Evolutionary conservation across 2,888 invertebrate genomes (phyloP).

Genomic region (Stenurella melanura): DNA sequence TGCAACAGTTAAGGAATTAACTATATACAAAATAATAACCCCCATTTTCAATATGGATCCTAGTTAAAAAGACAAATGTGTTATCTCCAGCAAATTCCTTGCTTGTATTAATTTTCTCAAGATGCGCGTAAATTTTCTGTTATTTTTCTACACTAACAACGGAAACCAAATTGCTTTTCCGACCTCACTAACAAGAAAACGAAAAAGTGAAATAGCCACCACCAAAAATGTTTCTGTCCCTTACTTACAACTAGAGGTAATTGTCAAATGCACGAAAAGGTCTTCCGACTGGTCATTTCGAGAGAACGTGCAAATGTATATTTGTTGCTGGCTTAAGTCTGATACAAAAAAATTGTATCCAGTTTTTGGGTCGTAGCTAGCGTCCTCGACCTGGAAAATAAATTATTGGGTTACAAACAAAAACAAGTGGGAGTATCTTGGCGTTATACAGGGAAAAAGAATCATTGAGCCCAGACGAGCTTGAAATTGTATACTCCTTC

Average conservation of each 20-base stretch:
- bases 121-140: too few species aligned
- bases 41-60: too few species aligned
- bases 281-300: conserved; percentile 22
- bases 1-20: too few species aligned
- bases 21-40: too few species aligned
- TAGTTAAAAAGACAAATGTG: too few species aligned
- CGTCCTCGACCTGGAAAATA: conserved; percentile 65
- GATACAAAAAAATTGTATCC: conserved; percentile 71
- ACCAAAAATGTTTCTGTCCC: conserved; percentile 46
- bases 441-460: too few species aligned
- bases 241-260: conserved; percentile 43
- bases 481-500: background rate
- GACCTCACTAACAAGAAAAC: conserved; percentile 6
- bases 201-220: conserved; percentile 44
- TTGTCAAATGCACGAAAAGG: conserved; percentile 24
- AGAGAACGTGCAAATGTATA: conserved; percentile 65
- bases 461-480: too few species aligned
- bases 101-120: too few species aligned
- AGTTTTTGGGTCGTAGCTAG: conserved; percentile 72
- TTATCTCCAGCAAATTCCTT: too few species aligned
- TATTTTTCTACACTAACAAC: too few species aligned
- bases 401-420: conserved; percentile 35
- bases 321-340: conserved; percentile 63
- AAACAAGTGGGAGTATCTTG: conserved; percentile 6
- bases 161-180: background rate